These are phyloP conservation scores for Meloidogyne hapla DNA, from an alignment of 1,140 invertebrate species.

Conservation along the genomic window DNA sequence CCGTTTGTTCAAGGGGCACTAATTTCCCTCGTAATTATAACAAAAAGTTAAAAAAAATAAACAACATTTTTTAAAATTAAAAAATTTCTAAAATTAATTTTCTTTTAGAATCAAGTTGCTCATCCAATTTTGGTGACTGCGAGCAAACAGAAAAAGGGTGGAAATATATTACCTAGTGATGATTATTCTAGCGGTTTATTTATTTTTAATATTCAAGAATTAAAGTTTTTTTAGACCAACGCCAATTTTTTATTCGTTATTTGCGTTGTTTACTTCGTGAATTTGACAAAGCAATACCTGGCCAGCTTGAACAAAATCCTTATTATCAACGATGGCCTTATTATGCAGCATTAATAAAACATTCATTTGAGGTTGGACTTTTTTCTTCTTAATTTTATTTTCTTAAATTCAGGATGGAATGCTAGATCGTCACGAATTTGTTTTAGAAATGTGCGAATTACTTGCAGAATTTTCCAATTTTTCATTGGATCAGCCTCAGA, in stretches of 20 bases:
- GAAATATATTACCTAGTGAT: conserved; percentile 26
- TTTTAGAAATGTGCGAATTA: conserved; percentile 49
- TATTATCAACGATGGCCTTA: conserved; percentile 53
- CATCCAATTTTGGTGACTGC: conserved; percentile 3
- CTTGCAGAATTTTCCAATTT: conserved; percentile 47
- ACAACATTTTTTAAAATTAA: too few species aligned
- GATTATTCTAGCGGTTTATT: conserved; percentile 22
- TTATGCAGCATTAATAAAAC: conserved; percentile 51
- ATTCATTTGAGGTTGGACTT: conserved; percentile 45
- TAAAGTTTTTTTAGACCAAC: conserved; percentile 37
- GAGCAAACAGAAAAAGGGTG: conserved; percentile 35
- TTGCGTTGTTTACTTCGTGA: conserved; percentile 34
- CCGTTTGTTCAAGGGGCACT: too few species aligned
- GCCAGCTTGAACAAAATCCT: conserved; percentile 35
- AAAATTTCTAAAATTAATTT: not conserved
- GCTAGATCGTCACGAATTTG: conserved; percentile 52
- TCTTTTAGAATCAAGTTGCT: conserved; percentile 35
- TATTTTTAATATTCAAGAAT: not conserved
- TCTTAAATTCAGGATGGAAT: conserved; percentile 46
- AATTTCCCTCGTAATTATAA: too few species aligned
- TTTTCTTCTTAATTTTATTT: not conserved
- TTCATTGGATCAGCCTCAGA: conserved; percentile 49
- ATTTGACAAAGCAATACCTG: conserved; percentile 30
- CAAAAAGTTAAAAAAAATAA: too few species aligned
- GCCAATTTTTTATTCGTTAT: conserved; percentile 39